Evolutionary conservation across 2,797 vertebrate genomes (phyloP).

Genomic region (Antennarius maculatus): DNA sequence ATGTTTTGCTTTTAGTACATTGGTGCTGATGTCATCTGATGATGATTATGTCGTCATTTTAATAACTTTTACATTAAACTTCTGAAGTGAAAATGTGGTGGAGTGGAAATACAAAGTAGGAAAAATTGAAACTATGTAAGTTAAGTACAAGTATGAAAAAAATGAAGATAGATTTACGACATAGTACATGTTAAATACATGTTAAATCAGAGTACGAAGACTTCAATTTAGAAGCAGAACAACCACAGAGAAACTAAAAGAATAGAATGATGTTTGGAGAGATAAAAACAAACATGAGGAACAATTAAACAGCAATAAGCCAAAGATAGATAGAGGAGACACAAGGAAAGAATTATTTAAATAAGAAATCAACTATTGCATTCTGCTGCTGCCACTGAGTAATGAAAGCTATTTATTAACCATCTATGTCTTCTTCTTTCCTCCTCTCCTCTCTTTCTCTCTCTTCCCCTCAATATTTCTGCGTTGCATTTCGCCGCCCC

Average conservation of each 20-base stretch:
- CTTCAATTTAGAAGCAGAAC: neutral
- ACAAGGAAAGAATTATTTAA: constrained; percentile 28
- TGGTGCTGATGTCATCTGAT: too few species aligned
- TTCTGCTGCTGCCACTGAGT: constrained; percentile 55
- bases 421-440: constrained; percentile 32
- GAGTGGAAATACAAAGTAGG: too few species aligned
- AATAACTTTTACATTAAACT: too few species aligned
- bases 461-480: neutral
- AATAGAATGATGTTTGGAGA: constrained; percentile 12
- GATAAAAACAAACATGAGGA: neutral
- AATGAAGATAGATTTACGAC: too few species aligned
- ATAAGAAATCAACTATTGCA: constrained; percentile 61
- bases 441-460: constrained; percentile 10
- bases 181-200: too few species aligned
- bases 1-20: too few species aligned
- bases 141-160: too few species aligned
- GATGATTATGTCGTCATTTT: too few species aligned
- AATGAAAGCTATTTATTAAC: constrained; percentile 76
- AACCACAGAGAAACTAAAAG: constrained; percentile 9
- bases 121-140: too few species aligned
- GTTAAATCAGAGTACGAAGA: neutral
- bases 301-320: constrained; percentile 36
- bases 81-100: too few species aligned
- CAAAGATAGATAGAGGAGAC: constrained; percentile 16
- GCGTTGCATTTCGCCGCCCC: constrained; percentile 7